These are phyloP conservation scores for Dicrurus megarhynchus DNA, from an alignment of 2,113 vertebrate genomes.

Conservation along the genomic window DNA sequence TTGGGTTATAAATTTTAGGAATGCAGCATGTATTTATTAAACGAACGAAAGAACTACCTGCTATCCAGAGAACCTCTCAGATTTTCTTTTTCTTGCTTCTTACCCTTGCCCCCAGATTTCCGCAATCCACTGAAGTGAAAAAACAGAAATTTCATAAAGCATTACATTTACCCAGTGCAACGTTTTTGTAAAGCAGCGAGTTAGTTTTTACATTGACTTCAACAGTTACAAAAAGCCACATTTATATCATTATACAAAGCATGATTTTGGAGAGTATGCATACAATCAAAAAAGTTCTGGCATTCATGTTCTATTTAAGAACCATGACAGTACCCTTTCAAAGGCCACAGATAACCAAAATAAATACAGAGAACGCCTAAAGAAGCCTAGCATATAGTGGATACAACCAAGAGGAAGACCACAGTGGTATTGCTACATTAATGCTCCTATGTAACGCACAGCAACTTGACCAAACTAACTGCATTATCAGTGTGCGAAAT, in stretches of 20 bases:
- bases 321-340: background rate
- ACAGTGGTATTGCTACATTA: background rate
- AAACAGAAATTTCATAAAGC: background rate
- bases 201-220: background rate
- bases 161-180: background rate
- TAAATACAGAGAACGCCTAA: background rate
- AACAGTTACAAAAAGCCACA: background rate
- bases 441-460: background rate
- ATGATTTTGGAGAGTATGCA: background rate
- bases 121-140: constrained; percentile 80
- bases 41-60: constrained; percentile 74
- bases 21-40: background rate
- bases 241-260: background rate
- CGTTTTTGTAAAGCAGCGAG: background rate
- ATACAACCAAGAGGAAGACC: background rate
- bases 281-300: background rate
- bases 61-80: constrained; percentile 85
- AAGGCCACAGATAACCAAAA: background rate
- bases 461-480: background rate
- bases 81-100: constrained; percentile 86
- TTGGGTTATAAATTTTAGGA: background rate
- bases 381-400: background rate
- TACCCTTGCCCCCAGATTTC: constrained; percentile 91
- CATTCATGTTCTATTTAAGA: background rate
- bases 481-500: background rate